These are phyloP conservation scores for Ochropacha duplaris DNA, from an alignment of 2,888 invertebrate genomes.

Conservation along the genomic window DNA sequence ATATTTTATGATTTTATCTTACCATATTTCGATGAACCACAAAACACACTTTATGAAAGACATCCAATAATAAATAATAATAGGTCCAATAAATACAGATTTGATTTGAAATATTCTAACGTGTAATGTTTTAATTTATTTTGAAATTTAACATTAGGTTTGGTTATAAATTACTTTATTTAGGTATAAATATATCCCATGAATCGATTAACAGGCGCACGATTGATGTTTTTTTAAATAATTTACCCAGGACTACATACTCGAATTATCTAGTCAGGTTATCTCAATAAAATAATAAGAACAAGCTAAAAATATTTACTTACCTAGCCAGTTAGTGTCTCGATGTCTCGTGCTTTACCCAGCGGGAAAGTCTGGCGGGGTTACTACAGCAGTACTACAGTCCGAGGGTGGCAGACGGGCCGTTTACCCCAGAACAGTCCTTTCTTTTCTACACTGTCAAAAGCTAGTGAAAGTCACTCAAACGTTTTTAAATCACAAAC, in stretches of 20 bases:
- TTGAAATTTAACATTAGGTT: too few species aligned
- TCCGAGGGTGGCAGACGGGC: slow-evolving; percentile 65
- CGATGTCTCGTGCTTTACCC: slow-evolving; percentile 53
- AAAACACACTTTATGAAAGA: not conserved
- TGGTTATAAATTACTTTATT: too few species aligned
- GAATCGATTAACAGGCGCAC: too few species aligned
- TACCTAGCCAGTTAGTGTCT: slow-evolving; percentile 34
- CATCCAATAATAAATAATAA: not conserved
- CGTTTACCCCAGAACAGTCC: slow-evolving; percentile 57
- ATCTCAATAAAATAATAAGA: not conserved
- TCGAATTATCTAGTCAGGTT: too few species aligned
- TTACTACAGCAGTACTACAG: slow-evolving; percentile 69
- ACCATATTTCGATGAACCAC: not conserved
- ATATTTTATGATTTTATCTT: not conserved
- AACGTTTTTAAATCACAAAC: slow-evolving; percentile 34
- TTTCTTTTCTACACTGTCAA: slow-evolving; percentile 47
- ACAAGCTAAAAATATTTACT: slow-evolving; percentile 13
- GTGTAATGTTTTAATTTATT: too few species aligned
- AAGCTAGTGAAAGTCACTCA: slow-evolving; percentile 44
- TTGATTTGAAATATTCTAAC: too few species aligned
- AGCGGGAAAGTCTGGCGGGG: slow-evolving; percentile 48
- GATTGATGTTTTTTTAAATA: too few species aligned
- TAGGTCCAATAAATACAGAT: too few species aligned
- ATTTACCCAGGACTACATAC: too few species aligned
- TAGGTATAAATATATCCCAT: too few species aligned